A percentile compares a stretch with the other conserved stretches of the same genome.
These are phyloP conservation scores for Leptinotarsa lineolata DNA, from an alignment of 1,140 invertebrate genomes.

Conservation along the genomic window DNA sequence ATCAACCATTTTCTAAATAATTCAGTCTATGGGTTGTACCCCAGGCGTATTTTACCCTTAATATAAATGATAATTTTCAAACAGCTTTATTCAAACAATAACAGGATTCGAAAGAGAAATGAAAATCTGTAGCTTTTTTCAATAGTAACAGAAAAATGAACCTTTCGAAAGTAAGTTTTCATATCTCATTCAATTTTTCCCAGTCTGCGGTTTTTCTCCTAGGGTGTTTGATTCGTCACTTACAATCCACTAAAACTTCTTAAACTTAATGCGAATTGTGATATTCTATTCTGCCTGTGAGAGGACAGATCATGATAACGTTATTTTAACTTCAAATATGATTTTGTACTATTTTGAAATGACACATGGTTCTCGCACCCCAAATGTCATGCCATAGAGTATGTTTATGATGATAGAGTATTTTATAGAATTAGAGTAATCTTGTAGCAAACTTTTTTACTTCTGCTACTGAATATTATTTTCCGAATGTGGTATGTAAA, in stretches of 20 bases:
- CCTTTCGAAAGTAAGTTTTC: no score
- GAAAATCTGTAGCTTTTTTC: no score
- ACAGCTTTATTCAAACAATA: no score
- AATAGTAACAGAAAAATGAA: no score
- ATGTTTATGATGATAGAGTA: conserved; percentile 9
- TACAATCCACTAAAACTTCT: conserved; percentile 21
- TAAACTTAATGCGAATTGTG: conserved; percentile 44
- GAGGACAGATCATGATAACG: conserved; percentile 34
- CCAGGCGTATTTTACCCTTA: no score
- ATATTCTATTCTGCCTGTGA: conserved; percentile 45
- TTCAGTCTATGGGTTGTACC: no score
- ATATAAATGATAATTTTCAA: no score
- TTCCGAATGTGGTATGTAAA: conserved; percentile 7
- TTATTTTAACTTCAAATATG: conserved; percentile 36
- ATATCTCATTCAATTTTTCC: no score
- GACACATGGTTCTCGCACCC: conserved; percentile 37
- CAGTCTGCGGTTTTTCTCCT: neutral
- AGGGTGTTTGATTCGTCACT: neutral
- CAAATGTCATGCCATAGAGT: conserved; percentile 19
- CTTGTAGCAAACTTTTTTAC: conserved; percentile 35
- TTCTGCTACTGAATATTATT: conserved; percentile 36
- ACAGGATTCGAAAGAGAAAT: no score
- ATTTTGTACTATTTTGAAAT: conserved; percentile 37
- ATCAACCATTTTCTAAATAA: no score
- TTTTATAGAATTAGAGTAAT: conserved; percentile 30